Conservation (phyloP, 2,888 invertebrate species). For the Agrenia bidenticulata region DNA sequence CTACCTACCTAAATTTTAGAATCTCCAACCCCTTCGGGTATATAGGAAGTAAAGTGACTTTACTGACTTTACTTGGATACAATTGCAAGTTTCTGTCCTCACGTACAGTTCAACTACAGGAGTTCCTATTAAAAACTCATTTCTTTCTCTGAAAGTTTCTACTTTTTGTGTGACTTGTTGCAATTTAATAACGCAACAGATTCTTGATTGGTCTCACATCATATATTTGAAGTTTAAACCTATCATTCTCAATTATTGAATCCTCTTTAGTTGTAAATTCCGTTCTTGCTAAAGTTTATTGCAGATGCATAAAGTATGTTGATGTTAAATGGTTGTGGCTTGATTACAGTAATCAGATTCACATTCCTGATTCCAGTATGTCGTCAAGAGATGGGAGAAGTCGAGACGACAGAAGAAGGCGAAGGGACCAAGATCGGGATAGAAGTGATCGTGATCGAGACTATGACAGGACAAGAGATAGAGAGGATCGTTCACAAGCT, state of each 20-base stretch:
- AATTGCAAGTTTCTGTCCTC: background rate
- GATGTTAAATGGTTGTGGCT: background rate
- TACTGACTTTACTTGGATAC: no score
- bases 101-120: background rate
- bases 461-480: conserved; percentile 21
- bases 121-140: background rate
- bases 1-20: background rate
- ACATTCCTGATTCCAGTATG: background rate
- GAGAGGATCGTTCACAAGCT: background rate
- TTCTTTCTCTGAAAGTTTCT: background rate
- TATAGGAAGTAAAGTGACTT: background rate
- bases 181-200: background rate
- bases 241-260: no score
- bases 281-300: background rate
- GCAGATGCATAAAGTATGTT: background rate
- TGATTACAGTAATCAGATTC: background rate
- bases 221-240: no score
- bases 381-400: background rate
- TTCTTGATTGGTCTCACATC: no score
- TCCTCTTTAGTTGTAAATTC: background rate
- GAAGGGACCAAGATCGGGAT: conserved; percentile 29
- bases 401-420: conserved; percentile 18
- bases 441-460: conserved; percentile 30
- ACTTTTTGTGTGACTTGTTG: background rate
- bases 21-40: background rate